Conservation (phyloP, 2,113 vertebrate genomes). For the Ochotona curzoniae region DNA sequence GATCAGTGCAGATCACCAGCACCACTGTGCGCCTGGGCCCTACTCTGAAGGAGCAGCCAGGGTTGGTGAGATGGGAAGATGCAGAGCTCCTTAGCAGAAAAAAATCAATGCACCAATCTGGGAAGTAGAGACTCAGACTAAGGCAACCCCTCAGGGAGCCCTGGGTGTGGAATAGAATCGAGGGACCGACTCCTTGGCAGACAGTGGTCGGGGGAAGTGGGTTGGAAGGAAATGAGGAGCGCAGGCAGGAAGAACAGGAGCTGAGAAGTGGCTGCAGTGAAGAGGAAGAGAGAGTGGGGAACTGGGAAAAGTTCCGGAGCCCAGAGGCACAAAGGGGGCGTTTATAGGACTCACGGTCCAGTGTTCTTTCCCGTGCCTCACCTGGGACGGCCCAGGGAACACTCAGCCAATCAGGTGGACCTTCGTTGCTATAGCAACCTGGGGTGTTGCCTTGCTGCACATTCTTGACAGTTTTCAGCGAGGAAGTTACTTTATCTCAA, state of each 20-base stretch:
- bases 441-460: not conserved
- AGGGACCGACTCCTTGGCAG: not conserved
- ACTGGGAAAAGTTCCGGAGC: not conserved
- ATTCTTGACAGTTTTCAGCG: constrained; percentile 36
- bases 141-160: not conserved
- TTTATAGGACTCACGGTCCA: not conserved
- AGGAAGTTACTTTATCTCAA: constrained; percentile 36
- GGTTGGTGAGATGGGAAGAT: not conserved
- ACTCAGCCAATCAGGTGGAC: not conserved
- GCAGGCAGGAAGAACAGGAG: not conserved
- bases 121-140: not conserved
- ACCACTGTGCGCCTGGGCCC: not conserved
- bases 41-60: not conserved
- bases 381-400: not conserved
- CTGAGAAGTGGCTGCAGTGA: not conserved
- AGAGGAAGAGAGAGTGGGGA: not conserved
- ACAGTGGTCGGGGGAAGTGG: too few species aligned
- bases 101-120: not conserved
- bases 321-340: not conserved
- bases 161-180: not conserved
- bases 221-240: not conserved
- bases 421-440: constrained; percentile 4
- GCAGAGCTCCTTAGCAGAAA: not conserved
- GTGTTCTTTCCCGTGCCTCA: not conserved
- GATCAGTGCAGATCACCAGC: not conserved